Conservation (phyloP, 2,888 invertebrate species). For the Aphodius granarius region DNA sequence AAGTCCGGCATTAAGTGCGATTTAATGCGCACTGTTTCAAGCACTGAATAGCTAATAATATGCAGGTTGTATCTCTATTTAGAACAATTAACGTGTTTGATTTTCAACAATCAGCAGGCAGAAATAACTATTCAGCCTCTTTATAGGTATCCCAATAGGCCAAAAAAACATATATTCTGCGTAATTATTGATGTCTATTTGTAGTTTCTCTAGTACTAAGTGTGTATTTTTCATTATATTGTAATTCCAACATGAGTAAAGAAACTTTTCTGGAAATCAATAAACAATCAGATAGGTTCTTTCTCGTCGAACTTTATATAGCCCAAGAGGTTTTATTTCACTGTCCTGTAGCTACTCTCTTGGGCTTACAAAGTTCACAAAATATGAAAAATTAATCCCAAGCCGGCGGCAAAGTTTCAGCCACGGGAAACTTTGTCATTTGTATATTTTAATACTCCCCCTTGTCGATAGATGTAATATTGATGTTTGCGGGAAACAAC, state of each 20-base stretch:
- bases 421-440: background rate
- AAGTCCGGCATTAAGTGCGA: background rate
- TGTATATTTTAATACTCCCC: background rate
- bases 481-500: background rate
- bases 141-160: too few relatives aligned
- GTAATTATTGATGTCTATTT: too few relatives aligned
- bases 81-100: background rate
- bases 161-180: too few relatives aligned
- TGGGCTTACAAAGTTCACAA: background rate
- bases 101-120: background rate
- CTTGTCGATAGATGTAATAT: background rate
- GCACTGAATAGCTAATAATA: background rate
- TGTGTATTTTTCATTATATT: too few relatives aligned
- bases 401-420: background rate
- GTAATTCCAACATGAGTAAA: background rate
- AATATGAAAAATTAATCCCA: background rate
- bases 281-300: background rate
- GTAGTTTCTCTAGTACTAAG: too few relatives aligned
- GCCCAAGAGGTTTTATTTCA: background rate
- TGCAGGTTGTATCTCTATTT: background rate
- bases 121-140: too few relatives aligned
- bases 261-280: background rate
- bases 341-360: background rate
- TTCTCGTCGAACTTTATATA: background rate
- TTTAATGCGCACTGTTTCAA: background rate